Conservation (phyloP, 2,797 vertebrate species). For the Eptatretus atami region DNA sequence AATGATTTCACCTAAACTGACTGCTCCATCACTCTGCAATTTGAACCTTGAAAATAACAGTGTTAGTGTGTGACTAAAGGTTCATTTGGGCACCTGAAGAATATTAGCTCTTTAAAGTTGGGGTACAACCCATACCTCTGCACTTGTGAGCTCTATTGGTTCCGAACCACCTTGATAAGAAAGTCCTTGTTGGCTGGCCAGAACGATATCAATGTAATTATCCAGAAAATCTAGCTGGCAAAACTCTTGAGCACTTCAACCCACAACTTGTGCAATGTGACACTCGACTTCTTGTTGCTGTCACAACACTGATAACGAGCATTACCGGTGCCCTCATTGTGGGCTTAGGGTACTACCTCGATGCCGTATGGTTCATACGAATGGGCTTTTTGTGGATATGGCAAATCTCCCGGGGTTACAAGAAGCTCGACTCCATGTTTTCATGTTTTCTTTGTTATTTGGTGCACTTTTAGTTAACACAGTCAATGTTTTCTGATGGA, state of each 20-base stretch:
- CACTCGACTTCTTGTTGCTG: not conserved
- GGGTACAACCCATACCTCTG: not conserved
- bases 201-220: not conserved
- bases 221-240: not conserved
- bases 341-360: slow-evolving; percentile 1
- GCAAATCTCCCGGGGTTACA: not conserved
- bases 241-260: slow-evolving; percentile 1
- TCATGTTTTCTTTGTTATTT: no score
- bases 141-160: slow-evolving; percentile 3
- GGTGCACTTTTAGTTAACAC: no score
- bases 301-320: not conserved
- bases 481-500: no score
- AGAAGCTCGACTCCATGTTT: no score
- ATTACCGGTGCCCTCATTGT: not conserved
- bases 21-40: not conserved
- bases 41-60: not conserved
- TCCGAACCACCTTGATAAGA: not conserved
- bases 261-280: not conserved
- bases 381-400: slow-evolving; percentile 1
- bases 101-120: not conserved
- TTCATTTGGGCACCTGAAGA: not conserved
- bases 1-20: not conserved
- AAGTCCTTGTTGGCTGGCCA: not conserved
- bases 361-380: slow-evolving; percentile 2
- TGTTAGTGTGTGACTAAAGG: not conserved